Evolutionary conservation across 2,797 vertebrate species (phyloP).

Genomic region (Lithobates pipiens): DNA sequence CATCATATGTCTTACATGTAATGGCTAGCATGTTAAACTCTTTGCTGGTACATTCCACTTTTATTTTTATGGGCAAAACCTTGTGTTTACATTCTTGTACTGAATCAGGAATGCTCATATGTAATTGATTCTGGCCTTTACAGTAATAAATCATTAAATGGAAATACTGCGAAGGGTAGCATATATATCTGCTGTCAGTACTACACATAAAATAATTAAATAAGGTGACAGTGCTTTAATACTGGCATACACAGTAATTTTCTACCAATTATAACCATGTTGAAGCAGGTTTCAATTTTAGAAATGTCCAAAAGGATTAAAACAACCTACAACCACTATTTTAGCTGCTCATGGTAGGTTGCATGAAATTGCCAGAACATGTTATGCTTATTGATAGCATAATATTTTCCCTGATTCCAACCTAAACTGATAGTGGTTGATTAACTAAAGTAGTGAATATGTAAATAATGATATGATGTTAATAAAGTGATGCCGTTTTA

Average conservation of each 20-base stretch:
- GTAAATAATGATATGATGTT: too few relatives aligned
- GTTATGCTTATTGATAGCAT: too few relatives aligned
- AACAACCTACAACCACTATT: not conserved
- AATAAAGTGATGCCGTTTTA: too few relatives aligned
- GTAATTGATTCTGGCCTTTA: not conserved
- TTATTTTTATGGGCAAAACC: conserved; percentile 1
- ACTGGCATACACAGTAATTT: not conserved
- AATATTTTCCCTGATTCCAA: too few relatives aligned
- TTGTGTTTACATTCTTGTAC: conserved; percentile 18
- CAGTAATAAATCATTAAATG: conserved; percentile 17
- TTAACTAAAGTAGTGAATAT: too few relatives aligned
- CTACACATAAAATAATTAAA: not conserved
- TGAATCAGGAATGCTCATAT: conserved; percentile 20
- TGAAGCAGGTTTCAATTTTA: not conserved
- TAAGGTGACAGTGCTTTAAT: conserved; percentile 4
- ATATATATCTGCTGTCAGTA: conserved; percentile 12
- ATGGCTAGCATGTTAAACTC: not conserved
- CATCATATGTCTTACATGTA: conserved; percentile 8
- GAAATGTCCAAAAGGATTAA: not conserved
- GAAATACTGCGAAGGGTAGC: not conserved
- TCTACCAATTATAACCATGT: not conserved
- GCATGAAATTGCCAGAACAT: too few relatives aligned
- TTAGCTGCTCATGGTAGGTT: too few relatives aligned
- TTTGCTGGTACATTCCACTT: conserved; percentile 5
- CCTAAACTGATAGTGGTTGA: too few relatives aligned